Base-by-base conservation (phyloP, 2,797 vertebrate species). In the Todus mexicanus region DNA sequence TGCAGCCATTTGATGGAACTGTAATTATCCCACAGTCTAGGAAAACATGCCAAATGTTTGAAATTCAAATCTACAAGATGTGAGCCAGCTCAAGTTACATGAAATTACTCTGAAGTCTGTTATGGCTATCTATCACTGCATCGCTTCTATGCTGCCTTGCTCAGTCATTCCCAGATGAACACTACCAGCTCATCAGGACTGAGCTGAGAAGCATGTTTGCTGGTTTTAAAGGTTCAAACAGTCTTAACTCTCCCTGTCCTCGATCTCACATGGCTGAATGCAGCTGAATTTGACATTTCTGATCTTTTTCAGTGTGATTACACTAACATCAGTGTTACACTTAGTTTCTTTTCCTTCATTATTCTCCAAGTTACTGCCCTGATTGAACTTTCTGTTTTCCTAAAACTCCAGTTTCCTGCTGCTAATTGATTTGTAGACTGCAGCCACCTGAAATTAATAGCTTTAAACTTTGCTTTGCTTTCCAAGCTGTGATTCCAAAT, bases 301-400 rank as follows among this genome's bases (percentile, higher is more conserved):
- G n/a, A n/a, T n/a, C n/a, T n/a, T n/a, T n/a, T n/a, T n/a, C n/a
- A n/a, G n/a, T 17, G 19, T 37, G 38, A 65, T 38, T 37, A 42
- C 40, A 27, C 12, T n/a, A 27, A 61, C 0, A 1, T 21, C 17
- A 16, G 0, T 9, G 9, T 38, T 15, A 57, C 12, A 56, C 13
- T 6, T 7, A 27, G 38, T 14, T 77, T 66, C 27, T 77, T 33
- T n/a, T 5, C 7, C 5, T 70, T 77, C 3, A 6, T 37, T 65
- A 79, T 60, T 31, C 7, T 77, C 43, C 14, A 20, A 57, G 7
- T 65, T 72, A 50, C 35, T 42, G 35, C 9, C 3, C 45, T 53
- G 5, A 48, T 63, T 57, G 20, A 84, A 53, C 12, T 10, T 69
- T 66, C 42, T 22, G 9, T 9, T 79, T 65, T 91, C 45, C 3